Evolutionary conservation across 2,888 invertebrate genomes (phyloP), one percentile per base, ranked within the genome.

Genomic region (Orthosia incerta): DNA sequence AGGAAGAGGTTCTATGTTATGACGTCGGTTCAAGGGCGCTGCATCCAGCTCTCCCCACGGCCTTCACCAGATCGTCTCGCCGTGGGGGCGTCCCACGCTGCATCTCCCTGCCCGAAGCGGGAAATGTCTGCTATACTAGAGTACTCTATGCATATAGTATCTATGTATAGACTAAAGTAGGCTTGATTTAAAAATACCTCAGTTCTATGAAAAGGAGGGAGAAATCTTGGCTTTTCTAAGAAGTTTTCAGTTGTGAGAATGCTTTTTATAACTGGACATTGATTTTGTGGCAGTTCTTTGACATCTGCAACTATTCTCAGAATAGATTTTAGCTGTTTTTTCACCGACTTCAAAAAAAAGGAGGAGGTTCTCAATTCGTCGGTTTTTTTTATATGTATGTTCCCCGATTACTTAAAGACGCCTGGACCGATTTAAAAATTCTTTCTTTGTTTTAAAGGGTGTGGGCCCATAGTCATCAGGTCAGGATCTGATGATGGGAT

Each of bases 1-100:
- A 83, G 76, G 80, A 66, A 70, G 80, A 74, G 71, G 81, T 80
- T 55, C 45, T 75, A 53, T 63, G 66, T 82, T 77, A 69, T 81
- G 51, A 48, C 13, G 51, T 48, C 31, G 83, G 80, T 80, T 80
- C 80, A 80, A 80, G 80, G 80, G 79, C 80, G 55, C 59, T 83
- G 83, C 79, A 82, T 64, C 56, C 67, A 61, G 57, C 62, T 46
- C 83, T 79, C 80, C 79, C 74, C 57, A 46, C 67, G 75, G 62
- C 83, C 80, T 81, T 79, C 64, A 71, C 39, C 80, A 79, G 75
- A 57, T 83, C 31, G 73, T 65, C 73, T 73, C 64, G 74, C 55
- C 46, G 80, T 64, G 84, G 80, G 80, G 80, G 83, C 75, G 60
- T 31, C 75, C 74, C 55, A 68, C 79, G 74, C 53, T 79, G 70